Evolutionary conservation across 2,888 invertebrate genomes (phyloP), one percentile per base, ranked within the genome.

Genomic region (Parnassius orleans): DNA sequence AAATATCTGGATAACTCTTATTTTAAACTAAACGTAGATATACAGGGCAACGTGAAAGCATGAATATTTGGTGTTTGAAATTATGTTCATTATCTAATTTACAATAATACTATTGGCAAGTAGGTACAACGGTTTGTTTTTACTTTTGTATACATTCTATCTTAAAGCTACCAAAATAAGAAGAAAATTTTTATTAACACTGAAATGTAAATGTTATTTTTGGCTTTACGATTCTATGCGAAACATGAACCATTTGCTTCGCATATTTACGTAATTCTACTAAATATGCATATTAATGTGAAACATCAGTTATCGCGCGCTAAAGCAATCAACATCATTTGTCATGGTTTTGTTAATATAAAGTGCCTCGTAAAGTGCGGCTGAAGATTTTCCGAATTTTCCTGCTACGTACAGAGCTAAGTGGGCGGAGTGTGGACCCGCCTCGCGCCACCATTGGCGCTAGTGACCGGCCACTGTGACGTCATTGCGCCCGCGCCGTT

Each of bases 361-460:
- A 33, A 51, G 52, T 55, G 52, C 46, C 48, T 53, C 60, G 60
- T 60, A 53, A 56, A 57, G 52, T 9, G 12, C 54, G 14, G 55
- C 52, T 56, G 59, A 42, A 19, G 46, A 64, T 88, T 90, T 88
- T 83, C 87, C 84, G 75, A 80, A 79, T 83, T 90, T 89, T 84
- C 80, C 84, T 69, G 68, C 64, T 69, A 66, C 53, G 72, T 61
- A 68, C 61, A 68, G 68, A 43, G 56, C 52, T 67, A 73, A 46
- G 86, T 86, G 90, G 90, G 90, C 90, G 90, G 81, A 81, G 79
- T 87, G 80, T 71, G 75, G 83, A 80, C 74, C 87, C 90, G 88
- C 86, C 87, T 86, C 77, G 79, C 72, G 55, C 65, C 74, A 80
- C 81, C 72, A 90, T 90, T 88, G 90, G 90, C 74, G 76, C 79